Evolutionary conservation across 2,113 vertebrate species (phyloP).

Genomic region (Dinomys branickii): DNA sequence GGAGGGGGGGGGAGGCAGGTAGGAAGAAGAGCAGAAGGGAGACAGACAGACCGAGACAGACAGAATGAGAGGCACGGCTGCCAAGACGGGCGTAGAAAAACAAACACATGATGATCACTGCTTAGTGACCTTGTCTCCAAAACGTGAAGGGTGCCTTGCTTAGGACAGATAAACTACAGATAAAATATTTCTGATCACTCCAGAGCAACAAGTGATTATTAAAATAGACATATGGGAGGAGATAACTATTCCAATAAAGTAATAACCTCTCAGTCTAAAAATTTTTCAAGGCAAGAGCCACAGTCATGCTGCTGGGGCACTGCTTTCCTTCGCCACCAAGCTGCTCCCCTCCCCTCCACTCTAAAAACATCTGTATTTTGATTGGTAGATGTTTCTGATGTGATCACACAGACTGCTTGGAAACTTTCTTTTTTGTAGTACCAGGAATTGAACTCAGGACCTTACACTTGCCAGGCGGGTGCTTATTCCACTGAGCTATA

Average conservation of each 20-base stretch:
- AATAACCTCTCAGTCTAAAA: background rate
- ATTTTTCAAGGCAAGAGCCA: background rate
- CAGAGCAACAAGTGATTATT: background rate
- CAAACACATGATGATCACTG: background rate
- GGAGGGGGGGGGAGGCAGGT: background rate
- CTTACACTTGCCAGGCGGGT: no score
- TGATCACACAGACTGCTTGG: background rate
- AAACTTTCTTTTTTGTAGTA: no score
- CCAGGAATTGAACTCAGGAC: no score
- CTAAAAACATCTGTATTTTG: background rate
- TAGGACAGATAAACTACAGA: background rate
- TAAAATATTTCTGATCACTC: background rate
- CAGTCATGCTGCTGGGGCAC: background rate
- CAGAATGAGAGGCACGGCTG: background rate
- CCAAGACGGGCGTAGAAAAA: background rate
- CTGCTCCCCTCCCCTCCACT: background rate
- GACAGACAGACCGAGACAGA: no score
- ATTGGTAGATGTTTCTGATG: background rate
- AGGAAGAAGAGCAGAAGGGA: background rate
- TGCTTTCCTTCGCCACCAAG: background rate
- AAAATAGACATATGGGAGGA: background rate
- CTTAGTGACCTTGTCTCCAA: background rate
- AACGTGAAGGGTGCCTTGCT: background rate
- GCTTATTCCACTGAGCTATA: no score
- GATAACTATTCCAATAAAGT: background rate